Evolutionary conservation across 1,140 invertebrate species (phyloP), one percentile per base, ranked within the genome.

Genomic region (Plodia interpunctella): DNA sequence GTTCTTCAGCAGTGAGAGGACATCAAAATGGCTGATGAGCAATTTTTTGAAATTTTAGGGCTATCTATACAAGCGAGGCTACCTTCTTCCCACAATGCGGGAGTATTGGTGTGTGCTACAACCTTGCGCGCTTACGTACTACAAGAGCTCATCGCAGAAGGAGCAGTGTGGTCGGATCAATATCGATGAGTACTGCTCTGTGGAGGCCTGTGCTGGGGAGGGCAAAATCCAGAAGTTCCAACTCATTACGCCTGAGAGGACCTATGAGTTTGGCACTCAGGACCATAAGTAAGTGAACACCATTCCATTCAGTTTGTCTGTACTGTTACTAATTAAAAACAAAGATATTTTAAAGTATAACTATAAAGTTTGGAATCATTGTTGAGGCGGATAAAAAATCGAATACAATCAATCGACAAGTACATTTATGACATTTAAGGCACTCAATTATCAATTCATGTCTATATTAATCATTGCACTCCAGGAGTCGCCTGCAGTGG

Each of bases 101-200:
- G 94, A 95, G 62, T 94, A 94, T 75, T 96, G 94, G 94, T 95
- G 96, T 79, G 94, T 96, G 1, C 83, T 97, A 5, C 92, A 93
- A 59, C 94, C 95, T 4, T 93, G 92, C 18, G 92, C 94, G 65
- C 87, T 96, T n/a, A 91, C 90, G 0, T 96, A 95, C 77, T 96
- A 93, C 80, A 94, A 94, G 81, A 92, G 92, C 70, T 92, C 92
- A 5, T 92, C 93, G 3, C 93, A 95, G 78, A 94, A 93, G 69
- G 94, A 95, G 19, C 87, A 92, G 44, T 94, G 94, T 66, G 94
- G 94, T 5, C 83, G 91, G 5, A 92, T 96, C 49, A 53, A 87
- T 0, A 90, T 96, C 18, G 92, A 93, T 63, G 82, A 91, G 6
- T 92, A 93, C 69, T 94, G 93, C 60, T 92, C 92, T 60, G 92